phyloP scores from a whole-genome alignment of 2,797 vertebrate species.

The Catostomus latipinnis region DNA sequence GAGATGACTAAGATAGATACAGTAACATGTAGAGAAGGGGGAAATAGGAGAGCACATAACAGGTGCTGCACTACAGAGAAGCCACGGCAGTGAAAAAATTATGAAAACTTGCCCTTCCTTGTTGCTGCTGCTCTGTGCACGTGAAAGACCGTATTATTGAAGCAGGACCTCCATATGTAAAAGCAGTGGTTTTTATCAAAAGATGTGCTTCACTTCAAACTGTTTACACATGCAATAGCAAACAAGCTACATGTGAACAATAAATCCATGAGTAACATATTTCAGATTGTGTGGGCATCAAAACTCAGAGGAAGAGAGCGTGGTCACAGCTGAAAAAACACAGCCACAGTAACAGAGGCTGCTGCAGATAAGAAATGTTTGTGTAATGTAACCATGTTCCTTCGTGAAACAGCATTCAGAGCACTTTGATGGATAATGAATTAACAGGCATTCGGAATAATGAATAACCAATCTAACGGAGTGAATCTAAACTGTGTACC shows the following conservation, averaged over 20 bases:
- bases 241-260: background rate
- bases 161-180: conserved; percentile 8
- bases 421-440: conserved; percentile 61
- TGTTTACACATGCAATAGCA: background rate
- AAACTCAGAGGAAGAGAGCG: conserved; percentile 46
- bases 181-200: conserved; percentile 7
- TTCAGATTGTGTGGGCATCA: conserved; percentile 30
- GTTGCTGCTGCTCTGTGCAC: conserved; percentile 7
- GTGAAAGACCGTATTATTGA: conserved; percentile 21
- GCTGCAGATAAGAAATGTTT: background rate
- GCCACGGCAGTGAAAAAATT: background rate
- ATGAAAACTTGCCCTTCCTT: conserved; percentile 20
- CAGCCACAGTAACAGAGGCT: conserved; percentile 30
- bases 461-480: conserved; percentile 12
- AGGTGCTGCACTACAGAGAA: background rate
- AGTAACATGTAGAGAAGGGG: background rate
- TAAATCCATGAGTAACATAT: background rate
- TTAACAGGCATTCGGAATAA: conserved; percentile 58
- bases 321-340: conserved; percentile 56
- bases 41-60: conserved; percentile 4
- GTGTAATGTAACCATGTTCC: conserved; percentile 23
- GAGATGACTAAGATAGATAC: background rate
- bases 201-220: background rate
- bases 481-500: background rate
- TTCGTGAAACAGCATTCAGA: conserved; percentile 59